A percentile compares a stretch with the other conserved stretches of the same genome.
Conservation (phyloP, 1,140 invertebrate genomes). For the Ylistrum balloti region DNA sequence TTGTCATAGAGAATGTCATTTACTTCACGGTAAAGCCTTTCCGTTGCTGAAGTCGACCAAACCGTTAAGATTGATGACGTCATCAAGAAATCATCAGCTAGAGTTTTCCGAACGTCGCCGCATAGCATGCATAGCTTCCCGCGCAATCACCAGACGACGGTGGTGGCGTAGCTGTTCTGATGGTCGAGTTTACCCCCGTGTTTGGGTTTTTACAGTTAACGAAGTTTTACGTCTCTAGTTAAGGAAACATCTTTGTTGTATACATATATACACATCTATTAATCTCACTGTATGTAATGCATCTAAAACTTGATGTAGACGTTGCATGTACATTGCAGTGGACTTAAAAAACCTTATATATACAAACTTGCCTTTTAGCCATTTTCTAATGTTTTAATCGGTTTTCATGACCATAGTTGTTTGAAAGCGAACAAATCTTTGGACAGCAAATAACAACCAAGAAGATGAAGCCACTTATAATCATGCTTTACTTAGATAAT, state of each 20-base stretch:
- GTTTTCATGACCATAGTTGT: background rate
- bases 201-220: conserved; percentile 1
- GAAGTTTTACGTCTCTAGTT: conserved; percentile 19
- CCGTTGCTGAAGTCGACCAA: conserved; percentile 4
- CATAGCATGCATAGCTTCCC: conserved; percentile 9
- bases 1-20: background rate
- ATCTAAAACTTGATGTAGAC: background rate
- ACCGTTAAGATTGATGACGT: conserved; percentile 16
- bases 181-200: background rate
- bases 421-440: background rate
- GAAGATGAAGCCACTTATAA: too few relatives aligned
- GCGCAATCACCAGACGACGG: background rate
- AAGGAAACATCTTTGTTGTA: background rate
- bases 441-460: background rate
- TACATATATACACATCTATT: conserved; percentile 22
- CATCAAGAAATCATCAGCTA: background rate
- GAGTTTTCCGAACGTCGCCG: conserved; percentile 21
- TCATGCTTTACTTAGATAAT: too few relatives aligned
- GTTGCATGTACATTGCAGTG: background rate
- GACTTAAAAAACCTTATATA: background rate
- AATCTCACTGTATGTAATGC: background rate
- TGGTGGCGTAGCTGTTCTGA: background rate
- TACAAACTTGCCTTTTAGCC: background rate
- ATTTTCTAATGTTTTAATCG: conserved; percentile 8
- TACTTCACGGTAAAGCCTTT: background rate